Conservation (phyloP, 2,113 vertebrate species). For the Daubentonia madagascariensis region DNA sequence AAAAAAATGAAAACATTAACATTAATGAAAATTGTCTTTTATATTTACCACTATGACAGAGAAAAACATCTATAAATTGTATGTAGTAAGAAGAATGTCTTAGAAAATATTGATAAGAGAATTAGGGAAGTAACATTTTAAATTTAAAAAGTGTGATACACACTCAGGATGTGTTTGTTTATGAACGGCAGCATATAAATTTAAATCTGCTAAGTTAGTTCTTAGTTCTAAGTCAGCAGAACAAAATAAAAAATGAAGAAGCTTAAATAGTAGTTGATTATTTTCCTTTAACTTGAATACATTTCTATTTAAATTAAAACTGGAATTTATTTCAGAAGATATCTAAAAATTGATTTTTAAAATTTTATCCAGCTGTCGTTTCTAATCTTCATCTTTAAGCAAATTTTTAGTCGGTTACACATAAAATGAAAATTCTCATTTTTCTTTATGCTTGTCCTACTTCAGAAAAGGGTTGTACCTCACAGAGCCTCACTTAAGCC, state of each 20-base stretch:
- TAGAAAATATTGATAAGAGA: background rate
- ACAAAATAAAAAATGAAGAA: background rate
- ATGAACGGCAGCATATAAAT: background rate
- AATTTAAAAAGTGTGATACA: background rate
- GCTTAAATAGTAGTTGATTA: conserved; percentile 26
- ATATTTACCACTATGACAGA: background rate
- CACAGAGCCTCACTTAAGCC: background rate
- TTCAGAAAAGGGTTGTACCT: background rate
- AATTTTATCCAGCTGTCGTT: conserved; percentile 31
- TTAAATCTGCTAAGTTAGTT: background rate
- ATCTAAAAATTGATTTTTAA: conserved; percentile 38
- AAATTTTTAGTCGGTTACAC: background rate
- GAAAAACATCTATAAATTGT: background rate
- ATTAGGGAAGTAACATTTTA: background rate
- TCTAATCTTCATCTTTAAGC: background rate
- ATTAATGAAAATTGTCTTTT: background rate
- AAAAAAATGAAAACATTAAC: background rate
- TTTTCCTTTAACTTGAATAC: conserved; percentile 34
- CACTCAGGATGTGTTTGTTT: background rate
- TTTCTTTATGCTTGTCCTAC: background rate
- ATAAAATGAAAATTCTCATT: background rate
- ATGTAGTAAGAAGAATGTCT: background rate
- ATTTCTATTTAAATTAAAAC: conserved; percentile 41
- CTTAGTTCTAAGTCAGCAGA: conserved; percentile 38
- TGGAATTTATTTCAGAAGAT: conserved; percentile 34